phyloP scores from a whole-genome alignment of 2,888 invertebrate genomes.

The Germaria angustata region DNA sequence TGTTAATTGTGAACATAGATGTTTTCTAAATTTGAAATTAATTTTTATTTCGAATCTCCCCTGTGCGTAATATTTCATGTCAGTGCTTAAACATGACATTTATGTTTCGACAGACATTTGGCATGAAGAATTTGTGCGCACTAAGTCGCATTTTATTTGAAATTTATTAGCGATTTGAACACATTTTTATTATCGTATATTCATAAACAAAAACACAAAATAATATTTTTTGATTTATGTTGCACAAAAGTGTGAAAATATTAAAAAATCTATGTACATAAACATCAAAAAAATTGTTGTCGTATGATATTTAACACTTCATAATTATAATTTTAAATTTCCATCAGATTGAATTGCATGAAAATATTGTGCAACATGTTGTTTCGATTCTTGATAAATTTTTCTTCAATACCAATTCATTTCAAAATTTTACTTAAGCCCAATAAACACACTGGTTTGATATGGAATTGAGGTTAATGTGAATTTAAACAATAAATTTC shows the following conservation, averaged over 20 bases:
- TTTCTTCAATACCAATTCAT: too few relatives aligned
- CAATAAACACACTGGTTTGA: too few relatives aligned
- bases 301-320: constrained; percentile 40
- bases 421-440: too few relatives aligned
- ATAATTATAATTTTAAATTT: constrained; percentile 18
- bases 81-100: constrained; percentile 56
- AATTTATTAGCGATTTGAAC: constrained; percentile 34
- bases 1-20: not conserved
- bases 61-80: constrained; percentile 50
- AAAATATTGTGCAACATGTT: constrained; percentile 32
- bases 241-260: constrained; percentile 36
- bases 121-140: not conserved
- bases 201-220: not conserved
- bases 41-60: constrained; percentile 14
- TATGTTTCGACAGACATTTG: constrained; percentile 40
- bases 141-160: constrained; percentile 7
- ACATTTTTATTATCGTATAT: not conserved
- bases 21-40: not conserved
- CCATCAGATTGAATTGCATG: not conserved
- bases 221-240: constrained; percentile 52
- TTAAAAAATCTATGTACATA: not conserved
- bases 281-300: not conserved
- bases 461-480: too few relatives aligned
- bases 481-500: too few relatives aligned
- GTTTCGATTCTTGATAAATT: constrained; percentile 15